Base-by-base conservation (phyloP, 2,797 vertebrate genomes). In the Philypnodon macrostomus region DNA sequence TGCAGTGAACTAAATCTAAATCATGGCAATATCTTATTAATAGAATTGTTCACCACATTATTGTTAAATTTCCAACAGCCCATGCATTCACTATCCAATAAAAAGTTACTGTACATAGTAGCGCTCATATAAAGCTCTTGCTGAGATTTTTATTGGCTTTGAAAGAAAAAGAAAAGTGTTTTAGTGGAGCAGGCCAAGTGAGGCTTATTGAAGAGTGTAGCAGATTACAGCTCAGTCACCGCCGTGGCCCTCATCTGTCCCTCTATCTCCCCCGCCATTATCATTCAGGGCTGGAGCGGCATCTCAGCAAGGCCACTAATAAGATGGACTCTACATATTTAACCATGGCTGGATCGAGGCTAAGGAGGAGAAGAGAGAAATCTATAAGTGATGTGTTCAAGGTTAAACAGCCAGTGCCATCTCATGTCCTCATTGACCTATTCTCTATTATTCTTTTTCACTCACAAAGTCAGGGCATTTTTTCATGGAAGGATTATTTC, bases 391-490 rank as follows among this genome's bases (percentile, higher is more conserved):
- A 87, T 69, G 65, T 73, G 70, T 85, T 86, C 83, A 89, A 89
- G 89, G 87, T 88, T 88, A 88, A 87, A 84, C 54, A 84, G 79
- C 67, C 58, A 48, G 57, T 70, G 41, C 56, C 67, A 45, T 74
- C 67, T 63, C 51, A 53, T 6, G 27, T 70, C 58, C 56, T 78
- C 55, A 31, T 58, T 77, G 72, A 70, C 72, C 68, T 78, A 59
- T 81, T 84, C 75, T 84, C 75, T 64, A 63, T 75, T 78, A 77
- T 87, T 83, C 75, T 64, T 63, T n/a, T n/a, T n/a, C n/a, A n/a
- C 26, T 37, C 38, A 63, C 60, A 74, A 69, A 67, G 53, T 57
- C 48, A 64, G 41, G 31, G 21, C 3, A 57, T 47, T 27, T 37
- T 24, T 38, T 32, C 29, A 62, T 75, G 83, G 60, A 67, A 77